A percentile compares a stretch with the other conserved stretches of the same genome.
phyloP scores from a whole-genome alignment of 2,113 vertebrate genomes.

The Callipepla californica region DNA sequence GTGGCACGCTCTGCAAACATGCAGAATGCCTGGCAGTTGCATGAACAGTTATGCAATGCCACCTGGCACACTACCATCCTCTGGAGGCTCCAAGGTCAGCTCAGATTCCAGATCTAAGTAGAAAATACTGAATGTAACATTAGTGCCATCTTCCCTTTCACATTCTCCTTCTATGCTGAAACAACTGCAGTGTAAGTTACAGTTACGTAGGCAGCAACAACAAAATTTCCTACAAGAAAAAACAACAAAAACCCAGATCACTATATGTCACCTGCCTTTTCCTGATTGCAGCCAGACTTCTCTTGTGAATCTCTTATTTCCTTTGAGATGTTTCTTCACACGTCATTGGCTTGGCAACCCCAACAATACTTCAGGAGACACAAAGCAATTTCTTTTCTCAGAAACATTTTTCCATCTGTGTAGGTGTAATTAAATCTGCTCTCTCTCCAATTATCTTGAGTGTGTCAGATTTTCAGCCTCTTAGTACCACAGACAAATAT shows the following conservation, averaged over 20 bases:
- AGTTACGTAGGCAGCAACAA: not conserved
- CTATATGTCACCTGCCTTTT: not conserved
- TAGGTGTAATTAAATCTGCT: conserved; percentile 42
- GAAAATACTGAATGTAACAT: accelerated
- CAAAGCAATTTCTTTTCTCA: not conserved
- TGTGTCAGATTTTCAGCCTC: conserved; percentile 46
- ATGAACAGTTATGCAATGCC: not conserved
- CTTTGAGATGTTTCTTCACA: not conserved
- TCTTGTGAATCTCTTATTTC: not conserved
- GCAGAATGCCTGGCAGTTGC: not conserved
- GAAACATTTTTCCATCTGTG: conserved; percentile 29
- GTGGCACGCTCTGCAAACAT: not conserved
- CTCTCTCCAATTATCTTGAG: not conserved
- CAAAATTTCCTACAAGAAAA: not conserved
- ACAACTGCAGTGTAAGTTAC: not conserved
- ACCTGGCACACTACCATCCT: not conserved
- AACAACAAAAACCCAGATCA: no score
- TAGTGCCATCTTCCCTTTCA: not conserved
- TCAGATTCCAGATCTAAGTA: not conserved
- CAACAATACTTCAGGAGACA: conserved; percentile 23
- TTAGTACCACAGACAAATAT: conserved; percentile 22
- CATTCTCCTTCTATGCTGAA: not conserved
- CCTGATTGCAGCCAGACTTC: not conserved
- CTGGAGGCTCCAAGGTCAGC: not conserved
- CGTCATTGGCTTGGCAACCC: conserved; percentile 33